Conservation (phyloP, 2,113 vertebrate species). For the Peromyscus polionotus region DNA sequence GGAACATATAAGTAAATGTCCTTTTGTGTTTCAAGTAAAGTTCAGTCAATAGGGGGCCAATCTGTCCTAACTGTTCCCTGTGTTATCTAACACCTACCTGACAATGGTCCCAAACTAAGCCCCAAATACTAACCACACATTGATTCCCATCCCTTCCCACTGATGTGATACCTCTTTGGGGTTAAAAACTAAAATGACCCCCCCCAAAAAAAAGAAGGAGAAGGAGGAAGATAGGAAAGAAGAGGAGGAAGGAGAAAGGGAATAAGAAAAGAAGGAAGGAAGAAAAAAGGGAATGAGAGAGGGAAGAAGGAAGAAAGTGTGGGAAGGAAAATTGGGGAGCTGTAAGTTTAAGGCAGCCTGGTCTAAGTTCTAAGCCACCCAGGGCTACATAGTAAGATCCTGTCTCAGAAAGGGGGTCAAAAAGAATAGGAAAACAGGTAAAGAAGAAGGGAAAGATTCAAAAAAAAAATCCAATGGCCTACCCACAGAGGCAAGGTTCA, state of each 20-base stretch:
- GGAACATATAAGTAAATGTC: not conserved
- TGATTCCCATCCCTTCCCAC: not conserved
- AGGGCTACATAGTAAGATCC: not conserved
- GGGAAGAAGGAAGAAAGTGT: not conserved
- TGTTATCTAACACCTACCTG: not conserved
- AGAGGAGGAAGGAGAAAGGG: not conserved
- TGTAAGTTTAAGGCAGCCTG: not conserved
- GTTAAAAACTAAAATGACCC: not conserved
- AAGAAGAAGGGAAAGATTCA: not conserved
- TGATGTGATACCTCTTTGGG: not conserved
- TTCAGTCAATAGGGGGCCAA: not conserved
- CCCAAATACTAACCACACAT: not conserved
- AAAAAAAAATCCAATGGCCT: not conserved
- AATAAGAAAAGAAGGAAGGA: not conserved
- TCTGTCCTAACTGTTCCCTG: not conserved
- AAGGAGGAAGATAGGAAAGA: not conserved
- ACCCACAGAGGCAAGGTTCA: constrained; percentile 32
- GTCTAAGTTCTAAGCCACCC: not conserved
- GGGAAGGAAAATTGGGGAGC: not conserved
- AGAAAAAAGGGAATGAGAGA: not conserved
- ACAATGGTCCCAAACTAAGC: not conserved
- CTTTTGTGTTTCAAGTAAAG: not conserved
- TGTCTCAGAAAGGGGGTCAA: not conserved
- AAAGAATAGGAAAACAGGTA: not conserved
- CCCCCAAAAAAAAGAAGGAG: not conserved